These are phyloP conservation scores for Calliphora vicina DNA, from an alignment of 1,140 invertebrate species.

Conservation along the genomic window DNA sequence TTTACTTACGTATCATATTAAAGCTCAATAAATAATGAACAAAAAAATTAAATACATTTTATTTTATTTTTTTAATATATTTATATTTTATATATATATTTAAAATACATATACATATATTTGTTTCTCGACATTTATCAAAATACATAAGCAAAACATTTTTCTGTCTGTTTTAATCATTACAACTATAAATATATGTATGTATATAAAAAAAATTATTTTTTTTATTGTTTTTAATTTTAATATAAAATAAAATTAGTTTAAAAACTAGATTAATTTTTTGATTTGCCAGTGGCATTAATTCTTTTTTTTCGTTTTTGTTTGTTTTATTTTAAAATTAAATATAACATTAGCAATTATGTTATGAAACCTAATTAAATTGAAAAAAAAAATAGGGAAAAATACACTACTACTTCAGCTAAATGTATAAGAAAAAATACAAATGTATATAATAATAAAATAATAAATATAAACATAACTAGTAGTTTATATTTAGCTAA, in stretches of 20 bases:
- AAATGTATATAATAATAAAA: not conserved
- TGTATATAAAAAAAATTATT: constrained; percentile 13
- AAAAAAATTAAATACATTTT: no score
- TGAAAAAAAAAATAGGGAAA: not conserved
- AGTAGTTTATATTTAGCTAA: constrained; percentile 14
- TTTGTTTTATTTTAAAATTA: not conserved
- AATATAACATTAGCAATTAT: not conserved
- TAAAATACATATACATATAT: constrained; percentile 33
- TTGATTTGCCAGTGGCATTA: not conserved
- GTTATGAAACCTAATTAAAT: not conserved
- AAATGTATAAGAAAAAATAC: not conserved
- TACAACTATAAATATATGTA: constrained; percentile 23
- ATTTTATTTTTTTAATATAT: constrained; percentile 20
- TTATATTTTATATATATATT: constrained; percentile 32
- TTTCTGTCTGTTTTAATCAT: not conserved
- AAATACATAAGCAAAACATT: not conserved
- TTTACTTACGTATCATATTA: no score
- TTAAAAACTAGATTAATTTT: constrained; percentile 11
- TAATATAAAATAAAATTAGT: constrained; percentile 29
- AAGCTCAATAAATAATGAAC: no score
- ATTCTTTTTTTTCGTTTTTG: constrained; percentile 18
- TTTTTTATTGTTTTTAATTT: constrained; percentile 10
- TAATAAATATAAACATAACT: constrained; percentile 9
- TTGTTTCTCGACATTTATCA: constrained; percentile 19
- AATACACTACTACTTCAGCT: not conserved